Percentiles rank a stretch among this genome's conserved stretches.
Evolutionary conservation across 1,140 invertebrate genomes (phyloP).

Genomic region (Drosophila teissieri): DNA sequence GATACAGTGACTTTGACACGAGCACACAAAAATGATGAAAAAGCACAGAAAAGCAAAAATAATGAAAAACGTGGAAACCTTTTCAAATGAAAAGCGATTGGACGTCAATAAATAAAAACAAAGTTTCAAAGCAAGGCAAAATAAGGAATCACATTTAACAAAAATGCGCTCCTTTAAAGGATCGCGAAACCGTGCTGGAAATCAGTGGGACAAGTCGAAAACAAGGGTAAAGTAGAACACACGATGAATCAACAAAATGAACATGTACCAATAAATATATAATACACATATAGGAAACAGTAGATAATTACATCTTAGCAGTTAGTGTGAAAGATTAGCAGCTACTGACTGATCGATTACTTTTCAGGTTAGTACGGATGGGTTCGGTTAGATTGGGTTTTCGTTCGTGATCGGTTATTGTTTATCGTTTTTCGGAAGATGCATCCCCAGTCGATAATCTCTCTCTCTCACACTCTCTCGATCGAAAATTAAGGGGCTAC

Average conservation of each 20-base stretch:
- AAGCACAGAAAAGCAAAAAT: slow-evolving; percentile 28
- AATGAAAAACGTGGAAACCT: not conserved
- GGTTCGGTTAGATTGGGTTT: slow-evolving; percentile 39
- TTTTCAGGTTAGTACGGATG: slow-evolving; percentile 52
- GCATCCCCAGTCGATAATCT: slow-evolving; percentile 32
- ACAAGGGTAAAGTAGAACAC: not conserved
- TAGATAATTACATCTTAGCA: slow-evolving; percentile 82
- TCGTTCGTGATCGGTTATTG: slow-evolving; percentile 18
- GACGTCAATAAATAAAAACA: not conserved
- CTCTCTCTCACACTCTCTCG: slow-evolving; percentile 4
- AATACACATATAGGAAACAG: slow-evolving; percentile 51
- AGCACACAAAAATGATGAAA: slow-evolving; percentile 25
- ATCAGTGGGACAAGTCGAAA: not conserved
- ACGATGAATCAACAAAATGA: slow-evolving; percentile 6
- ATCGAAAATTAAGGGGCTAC: slow-evolving; percentile 2
- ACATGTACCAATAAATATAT: slow-evolving; percentile 44
- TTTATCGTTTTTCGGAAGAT: slow-evolving; percentile 28
- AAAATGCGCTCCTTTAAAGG: not conserved
- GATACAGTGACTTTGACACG: slow-evolving; percentile 4
- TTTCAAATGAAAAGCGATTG: not conserved
- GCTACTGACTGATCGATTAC: slow-evolving; percentile 63
- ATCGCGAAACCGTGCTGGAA: slow-evolving; percentile 1
- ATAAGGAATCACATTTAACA: not conserved
- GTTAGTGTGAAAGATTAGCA: slow-evolving; percentile 77
- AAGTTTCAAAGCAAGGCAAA: not conserved